Evolutionary conservation across 2,888 invertebrate genomes (phyloP).

Genomic region (Cabera pusaria): DNA sequence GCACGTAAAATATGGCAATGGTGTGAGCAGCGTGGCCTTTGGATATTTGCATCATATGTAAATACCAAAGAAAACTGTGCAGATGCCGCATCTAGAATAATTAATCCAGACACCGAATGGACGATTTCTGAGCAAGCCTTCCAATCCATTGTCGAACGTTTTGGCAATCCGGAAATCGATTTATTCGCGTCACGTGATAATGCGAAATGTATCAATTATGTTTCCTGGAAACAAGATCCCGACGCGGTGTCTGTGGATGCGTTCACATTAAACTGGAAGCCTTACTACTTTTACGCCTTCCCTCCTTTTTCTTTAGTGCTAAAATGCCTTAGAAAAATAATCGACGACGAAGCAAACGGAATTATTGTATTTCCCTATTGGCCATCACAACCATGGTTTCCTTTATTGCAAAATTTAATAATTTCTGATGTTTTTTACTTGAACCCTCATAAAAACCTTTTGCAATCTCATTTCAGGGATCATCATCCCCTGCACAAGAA

Average conservation of each 20-base stretch:
- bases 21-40: background rate
- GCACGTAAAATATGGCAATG: slow-evolving; percentile 12
- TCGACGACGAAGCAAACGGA: slow-evolving; percentile 24
- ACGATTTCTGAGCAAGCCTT: slow-evolving; percentile 16
- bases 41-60: background rate
- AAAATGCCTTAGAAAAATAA: slow-evolving; percentile 1
- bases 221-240: slow-evolving; percentile 28
- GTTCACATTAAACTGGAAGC: slow-evolving; percentile 10
- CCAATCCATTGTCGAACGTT: slow-evolving; percentile 5
- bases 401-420: slow-evolving; percentile 18
- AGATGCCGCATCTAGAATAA: slow-evolving; percentile 20
- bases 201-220: slow-evolving; percentile 22
- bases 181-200: slow-evolving; percentile 26
- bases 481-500: slow-evolving; percentile 23
- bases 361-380: slow-evolving; percentile 32
- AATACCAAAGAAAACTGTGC: slow-evolving; percentile 6
- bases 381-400: slow-evolving; percentile 34
- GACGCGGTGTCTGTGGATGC: slow-evolving; percentile 22
- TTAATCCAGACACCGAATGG: slow-evolving; percentile 23
- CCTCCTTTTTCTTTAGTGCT: too few species aligned
- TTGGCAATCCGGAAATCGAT: slow-evolving; percentile 25
- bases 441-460: slow-evolving; percentile 22
- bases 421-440: slow-evolving; percentile 22
- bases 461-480: slow-evolving; percentile 31
- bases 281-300: too few species aligned